These are phyloP conservation scores for Diplodus sargus DNA, from an alignment of 2,797 vertebrate genomes.

Conservation along the genomic window DNA sequence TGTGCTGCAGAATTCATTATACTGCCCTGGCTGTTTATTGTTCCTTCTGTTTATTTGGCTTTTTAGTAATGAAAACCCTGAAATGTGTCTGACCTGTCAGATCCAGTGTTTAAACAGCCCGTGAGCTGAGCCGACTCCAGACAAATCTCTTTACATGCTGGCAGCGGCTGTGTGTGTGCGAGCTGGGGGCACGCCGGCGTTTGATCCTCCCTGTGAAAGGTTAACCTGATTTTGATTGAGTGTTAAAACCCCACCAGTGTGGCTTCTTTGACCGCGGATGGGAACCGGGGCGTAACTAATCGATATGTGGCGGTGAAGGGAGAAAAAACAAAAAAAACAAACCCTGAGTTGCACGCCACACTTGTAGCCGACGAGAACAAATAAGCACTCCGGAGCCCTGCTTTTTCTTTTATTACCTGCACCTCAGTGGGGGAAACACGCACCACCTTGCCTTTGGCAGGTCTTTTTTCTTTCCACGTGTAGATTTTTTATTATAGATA, in stretches of 20 bases:
- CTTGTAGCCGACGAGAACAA: constrained; percentile 36
- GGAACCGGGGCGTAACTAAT: constrained; percentile 59
- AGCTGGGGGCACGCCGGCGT: constrained; percentile 21
- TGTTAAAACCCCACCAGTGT: constrained; percentile 48
- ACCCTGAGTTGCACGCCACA: constrained; percentile 20
- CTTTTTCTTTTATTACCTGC: constrained; percentile 29
- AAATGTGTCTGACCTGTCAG: constrained; percentile 44
- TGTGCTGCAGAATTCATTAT: constrained; percentile 39
- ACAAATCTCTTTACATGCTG: constrained; percentile 63
- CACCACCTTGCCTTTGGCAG: constrained; percentile 35
- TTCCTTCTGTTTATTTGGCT: constrained; percentile 18
- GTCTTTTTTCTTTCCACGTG: constrained; percentile 23
- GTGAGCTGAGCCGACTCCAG: constrained; percentile 35
- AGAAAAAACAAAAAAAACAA: not conserved
- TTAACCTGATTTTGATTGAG: constrained; percentile 74
- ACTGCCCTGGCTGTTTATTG: constrained; percentile 54
- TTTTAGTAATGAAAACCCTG: constrained; percentile 42
- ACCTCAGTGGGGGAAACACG: not conserved
- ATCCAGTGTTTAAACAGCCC: constrained; percentile 26
- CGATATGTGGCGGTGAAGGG: constrained; percentile 46
- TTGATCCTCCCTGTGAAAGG: constrained; percentile 62
- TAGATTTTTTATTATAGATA: constrained; percentile 40
- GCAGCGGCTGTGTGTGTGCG: constrained; percentile 13
- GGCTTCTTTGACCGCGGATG: constrained; percentile 39
- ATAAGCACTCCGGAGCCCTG: constrained; percentile 29